These are phyloP conservation scores for Pelecanus crispus DNA, from an alignment of 2,113 vertebrate genomes.

Conservation along the genomic window DNA sequence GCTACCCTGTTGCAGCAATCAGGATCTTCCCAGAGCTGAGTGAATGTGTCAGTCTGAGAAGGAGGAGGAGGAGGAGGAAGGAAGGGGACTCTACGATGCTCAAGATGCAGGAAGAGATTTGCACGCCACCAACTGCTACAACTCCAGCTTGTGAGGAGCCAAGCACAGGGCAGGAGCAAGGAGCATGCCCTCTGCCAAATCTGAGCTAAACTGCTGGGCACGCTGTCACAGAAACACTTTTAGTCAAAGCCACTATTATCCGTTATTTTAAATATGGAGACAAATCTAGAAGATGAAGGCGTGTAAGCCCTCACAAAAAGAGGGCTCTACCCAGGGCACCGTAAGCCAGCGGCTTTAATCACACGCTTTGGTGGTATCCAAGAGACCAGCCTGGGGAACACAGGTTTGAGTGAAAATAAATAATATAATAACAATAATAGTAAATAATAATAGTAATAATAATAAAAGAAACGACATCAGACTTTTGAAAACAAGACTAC, in stretches of 20 bases:
- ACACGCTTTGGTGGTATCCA: background rate
- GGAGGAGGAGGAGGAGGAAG: background rate
- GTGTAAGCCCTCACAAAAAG: background rate
- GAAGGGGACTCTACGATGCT: background rate
- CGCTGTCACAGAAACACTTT: background rate
- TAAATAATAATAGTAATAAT: background rate
- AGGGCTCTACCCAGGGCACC: background rate
- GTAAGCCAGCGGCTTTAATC: background rate
- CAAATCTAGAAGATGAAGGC: background rate
- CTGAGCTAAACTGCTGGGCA: background rate
- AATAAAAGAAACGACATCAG: background rate
- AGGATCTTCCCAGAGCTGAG: slow-evolving; percentile 1
- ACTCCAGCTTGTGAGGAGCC: background rate
- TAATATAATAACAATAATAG: background rate
- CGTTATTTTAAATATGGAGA: accelerated
- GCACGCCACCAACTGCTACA: background rate
- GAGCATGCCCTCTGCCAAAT: background rate
- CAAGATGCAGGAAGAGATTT: background rate
- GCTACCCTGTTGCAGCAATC: background rate
- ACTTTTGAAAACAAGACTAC: background rate
- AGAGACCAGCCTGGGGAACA: background rate
- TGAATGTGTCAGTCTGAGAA: background rate
- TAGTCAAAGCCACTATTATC: background rate
- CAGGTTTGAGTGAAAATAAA: background rate
- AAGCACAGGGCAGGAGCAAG: background rate